Percentiles rank a stretch among this genome's conserved stretches.
phyloP scores from a whole-genome alignment of 2,888 invertebrate genomes.

The Coecobrya sp. region DNA sequence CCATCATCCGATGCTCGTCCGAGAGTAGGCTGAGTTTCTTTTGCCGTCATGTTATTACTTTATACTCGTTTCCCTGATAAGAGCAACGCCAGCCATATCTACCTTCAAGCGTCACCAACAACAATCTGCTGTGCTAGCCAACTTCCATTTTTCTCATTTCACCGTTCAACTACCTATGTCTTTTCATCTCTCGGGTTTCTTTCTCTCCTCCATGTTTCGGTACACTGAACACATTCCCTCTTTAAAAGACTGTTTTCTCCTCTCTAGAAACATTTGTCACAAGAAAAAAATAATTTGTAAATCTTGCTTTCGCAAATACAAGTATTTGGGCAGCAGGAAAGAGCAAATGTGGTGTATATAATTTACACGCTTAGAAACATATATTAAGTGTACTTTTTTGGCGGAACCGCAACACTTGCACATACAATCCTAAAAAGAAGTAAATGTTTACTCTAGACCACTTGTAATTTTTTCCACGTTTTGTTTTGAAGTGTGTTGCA shows the following conservation, averaged over 20 bases:
- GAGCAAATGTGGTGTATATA: constrained; percentile 45
- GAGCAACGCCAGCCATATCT: constrained; percentile 26
- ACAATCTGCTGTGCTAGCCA: not conserved
- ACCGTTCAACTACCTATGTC: not conserved
- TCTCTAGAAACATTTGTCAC: constrained; percentile 74
- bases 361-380: constrained; percentile 45
- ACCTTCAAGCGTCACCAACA: constrained; percentile 29
- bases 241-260: constrained; percentile 55
- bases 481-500: constrained; percentile 22
- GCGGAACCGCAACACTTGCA: constrained; percentile 41
- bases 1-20: constrained; percentile 2
- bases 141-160: not conserved
- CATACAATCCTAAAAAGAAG: not conserved
- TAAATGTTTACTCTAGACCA: constrained; percentile 38
- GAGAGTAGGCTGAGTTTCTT: constrained; percentile 4
- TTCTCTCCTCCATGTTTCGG: constrained; percentile 19
- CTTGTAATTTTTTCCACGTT: constrained; percentile 43
- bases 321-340: not conserved
- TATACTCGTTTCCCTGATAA: constrained; percentile 30
- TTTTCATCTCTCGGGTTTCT: constrained; percentile 32
- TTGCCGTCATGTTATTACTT: constrained; percentile 56
- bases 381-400: constrained; percentile 31
- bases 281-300: constrained; percentile 61
- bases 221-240: constrained; percentile 71
- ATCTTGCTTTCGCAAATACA: constrained; percentile 35